Evolutionary conservation across 2,888 invertebrate species (phyloP).

Genomic region (Drosophila eohydei): DNA sequence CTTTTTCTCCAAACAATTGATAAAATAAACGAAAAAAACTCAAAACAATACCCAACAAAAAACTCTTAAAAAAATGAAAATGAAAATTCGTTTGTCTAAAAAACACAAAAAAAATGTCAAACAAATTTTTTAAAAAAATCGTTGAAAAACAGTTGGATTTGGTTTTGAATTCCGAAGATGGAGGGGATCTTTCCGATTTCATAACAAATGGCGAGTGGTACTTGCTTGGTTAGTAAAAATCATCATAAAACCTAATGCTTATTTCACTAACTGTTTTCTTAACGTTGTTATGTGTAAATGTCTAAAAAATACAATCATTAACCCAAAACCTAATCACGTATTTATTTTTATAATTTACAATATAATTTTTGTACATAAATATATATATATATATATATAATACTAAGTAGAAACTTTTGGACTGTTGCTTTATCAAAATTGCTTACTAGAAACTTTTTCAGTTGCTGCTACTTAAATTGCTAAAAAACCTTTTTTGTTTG

Average conservation of each 20-base stretch:
- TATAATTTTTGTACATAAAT: conserved; percentile 38
- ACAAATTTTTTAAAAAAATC: conserved; percentile 58
- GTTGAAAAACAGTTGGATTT: conserved; percentile 92
- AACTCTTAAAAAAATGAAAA: conserved; percentile 31
- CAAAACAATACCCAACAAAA: conserved; percentile 68
- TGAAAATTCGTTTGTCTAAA: conserved; percentile 48
- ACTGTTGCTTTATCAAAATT: conserved; percentile 40
- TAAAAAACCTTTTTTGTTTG: conserved; percentile 10
- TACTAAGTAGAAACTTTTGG: conserved; percentile 30
- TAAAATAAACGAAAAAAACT: conserved; percentile 46
- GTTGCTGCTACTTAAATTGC: conserved; percentile 46
- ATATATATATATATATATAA: neutral
- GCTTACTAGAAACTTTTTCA: conserved; percentile 56
- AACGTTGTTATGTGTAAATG: conserved; percentile 71
- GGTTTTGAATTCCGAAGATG: conserved; percentile 95
- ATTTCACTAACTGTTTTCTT: conserved; percentile 63
- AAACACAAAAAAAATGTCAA: conserved; percentile 24
- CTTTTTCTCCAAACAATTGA: conserved; percentile 64
- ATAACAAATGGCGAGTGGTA: conserved; percentile 99
- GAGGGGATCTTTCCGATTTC: conserved; percentile 98
- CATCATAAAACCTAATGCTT: conserved; percentile 69
- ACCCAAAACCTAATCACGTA: conserved; percentile 27
- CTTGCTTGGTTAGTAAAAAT: conserved; percentile 93
- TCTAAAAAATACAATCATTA: conserved; percentile 40
- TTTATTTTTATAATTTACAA: conserved; percentile 4